Evolutionary conservation across 2,113 vertebrate genomes (phyloP).

Genomic region (Tapirus terrestris): DNA sequence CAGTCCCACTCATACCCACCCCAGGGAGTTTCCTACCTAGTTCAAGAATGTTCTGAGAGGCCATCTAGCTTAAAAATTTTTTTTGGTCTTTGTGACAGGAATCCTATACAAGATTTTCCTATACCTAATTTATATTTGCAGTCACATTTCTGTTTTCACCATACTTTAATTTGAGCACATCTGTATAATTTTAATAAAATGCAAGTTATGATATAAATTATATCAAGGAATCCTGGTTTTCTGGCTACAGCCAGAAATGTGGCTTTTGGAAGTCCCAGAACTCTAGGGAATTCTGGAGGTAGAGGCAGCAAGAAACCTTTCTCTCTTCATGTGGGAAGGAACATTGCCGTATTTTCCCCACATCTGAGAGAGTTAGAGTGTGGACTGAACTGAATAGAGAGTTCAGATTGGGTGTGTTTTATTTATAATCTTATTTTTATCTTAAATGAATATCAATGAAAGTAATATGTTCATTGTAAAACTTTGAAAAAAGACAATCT

Average conservation of each 20-base stretch:
- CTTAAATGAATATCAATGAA: neutral
- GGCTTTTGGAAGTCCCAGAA: neutral
- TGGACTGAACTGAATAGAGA: neutral
- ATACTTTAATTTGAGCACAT: neutral
- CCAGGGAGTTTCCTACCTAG: neutral
- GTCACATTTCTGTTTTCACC: neutral
- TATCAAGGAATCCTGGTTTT: neutral
- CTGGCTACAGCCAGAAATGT: neutral
- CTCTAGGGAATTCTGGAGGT: neutral
- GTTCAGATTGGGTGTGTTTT: neutral
- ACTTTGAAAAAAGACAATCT: neutral
- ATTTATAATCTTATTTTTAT: neutral
- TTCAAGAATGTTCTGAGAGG: neutral
- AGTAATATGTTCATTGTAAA: neutral
- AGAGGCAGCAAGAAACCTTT: neutral
- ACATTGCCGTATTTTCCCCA: neutral
- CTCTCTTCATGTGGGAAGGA: neutral
- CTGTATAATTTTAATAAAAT: neutral
- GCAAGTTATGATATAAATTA: neutral
- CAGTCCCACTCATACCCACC: neutral
- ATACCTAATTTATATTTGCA: neutral
- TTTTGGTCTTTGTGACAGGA: neutral
- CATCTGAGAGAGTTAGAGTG: neutral
- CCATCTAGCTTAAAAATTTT: neutral
- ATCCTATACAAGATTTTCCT: neutral